Conservation (phyloP, 1,140 invertebrate genomes). For the Drosophila ogumai region DNA sequence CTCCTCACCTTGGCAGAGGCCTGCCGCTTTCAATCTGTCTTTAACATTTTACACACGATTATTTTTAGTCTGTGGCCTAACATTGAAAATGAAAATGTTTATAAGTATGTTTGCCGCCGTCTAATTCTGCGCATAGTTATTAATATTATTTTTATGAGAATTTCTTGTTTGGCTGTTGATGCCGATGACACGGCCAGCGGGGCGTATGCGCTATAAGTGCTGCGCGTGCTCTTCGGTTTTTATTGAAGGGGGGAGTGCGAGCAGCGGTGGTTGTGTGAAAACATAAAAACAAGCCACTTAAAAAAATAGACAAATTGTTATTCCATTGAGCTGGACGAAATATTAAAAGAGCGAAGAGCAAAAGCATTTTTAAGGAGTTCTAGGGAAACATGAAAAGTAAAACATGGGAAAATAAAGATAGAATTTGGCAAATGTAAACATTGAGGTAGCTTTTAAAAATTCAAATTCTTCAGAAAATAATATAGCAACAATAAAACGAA, state of each 20-base stretch:
- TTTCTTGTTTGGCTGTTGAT: conserved; percentile 37
- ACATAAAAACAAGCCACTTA: conserved; percentile 18
- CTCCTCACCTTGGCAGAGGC: conserved; percentile 52
- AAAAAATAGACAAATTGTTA: conserved; percentile 13
- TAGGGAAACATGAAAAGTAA: background rate
- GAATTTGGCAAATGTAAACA: conserved; percentile 19
- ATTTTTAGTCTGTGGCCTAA: conserved; percentile 72
- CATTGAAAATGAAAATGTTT: conserved; percentile 72
- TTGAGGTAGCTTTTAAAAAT: conserved; percentile 1
- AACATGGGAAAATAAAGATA: conserved; percentile 4
- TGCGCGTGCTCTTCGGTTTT: conserved; percentile 16
- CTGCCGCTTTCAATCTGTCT: conserved; percentile 56
- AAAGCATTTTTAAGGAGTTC: background rate
- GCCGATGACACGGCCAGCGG: conserved; percentile 47
- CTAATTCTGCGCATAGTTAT: conserved; percentile 69
- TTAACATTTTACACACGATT: conserved; percentile 64
- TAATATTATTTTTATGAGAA: conserved; percentile 55
- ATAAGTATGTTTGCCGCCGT: conserved; percentile 43
- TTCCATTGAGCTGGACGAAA: conserved; percentile 1
- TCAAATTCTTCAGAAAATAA: background rate
- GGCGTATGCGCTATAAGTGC: conserved; percentile 58
- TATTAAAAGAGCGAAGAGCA: background rate
- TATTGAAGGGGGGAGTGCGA: conserved; percentile 17
- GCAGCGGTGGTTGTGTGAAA: background rate
- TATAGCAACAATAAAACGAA: background rate